Evolutionary conservation across 2,888 invertebrate genomes (phyloP).

Genomic region (Eustalomyia histrio): DNA sequence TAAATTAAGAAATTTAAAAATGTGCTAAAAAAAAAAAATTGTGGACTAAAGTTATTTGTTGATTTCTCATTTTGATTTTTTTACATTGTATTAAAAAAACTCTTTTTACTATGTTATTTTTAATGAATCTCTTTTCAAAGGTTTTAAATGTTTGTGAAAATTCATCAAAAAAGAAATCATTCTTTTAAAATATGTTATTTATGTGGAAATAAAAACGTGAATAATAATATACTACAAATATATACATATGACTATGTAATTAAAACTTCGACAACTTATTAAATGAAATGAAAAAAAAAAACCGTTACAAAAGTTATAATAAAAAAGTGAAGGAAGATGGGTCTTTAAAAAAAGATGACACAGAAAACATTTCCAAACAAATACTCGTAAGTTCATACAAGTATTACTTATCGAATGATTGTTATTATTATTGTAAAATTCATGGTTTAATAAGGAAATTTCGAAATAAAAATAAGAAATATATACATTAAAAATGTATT

Average conservation of each 20-base stretch:
- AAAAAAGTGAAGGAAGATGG: not conserved
- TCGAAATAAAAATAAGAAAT: not conserved
- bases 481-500: not conserved
- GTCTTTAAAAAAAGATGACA: not conserved
- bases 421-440: not conserved
- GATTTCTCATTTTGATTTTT: too few species aligned
- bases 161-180: too few species aligned
- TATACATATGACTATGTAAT: slow-evolving; percentile 30
- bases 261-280: slow-evolving; percentile 44
- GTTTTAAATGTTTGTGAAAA: too few species aligned
- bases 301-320: not conserved
- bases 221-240: not conserved
- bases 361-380: not conserved
- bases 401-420: not conserved
- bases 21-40: too few species aligned
- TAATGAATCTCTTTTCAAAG: too few species aligned
- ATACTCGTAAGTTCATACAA: not conserved
- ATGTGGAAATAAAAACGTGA: not conserved
- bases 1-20: too few species aligned
- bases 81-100: too few species aligned
- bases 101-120: too few species aligned
- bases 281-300: slow-evolving; percentile 28
- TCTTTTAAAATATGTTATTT: not conserved
- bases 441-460: not conserved
- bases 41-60: too few species aligned